These are phyloP conservation scores for Drosophila tsacasi DNA, from an alignment of 1,140 invertebrate genomes.

Conservation along the genomic window DNA sequence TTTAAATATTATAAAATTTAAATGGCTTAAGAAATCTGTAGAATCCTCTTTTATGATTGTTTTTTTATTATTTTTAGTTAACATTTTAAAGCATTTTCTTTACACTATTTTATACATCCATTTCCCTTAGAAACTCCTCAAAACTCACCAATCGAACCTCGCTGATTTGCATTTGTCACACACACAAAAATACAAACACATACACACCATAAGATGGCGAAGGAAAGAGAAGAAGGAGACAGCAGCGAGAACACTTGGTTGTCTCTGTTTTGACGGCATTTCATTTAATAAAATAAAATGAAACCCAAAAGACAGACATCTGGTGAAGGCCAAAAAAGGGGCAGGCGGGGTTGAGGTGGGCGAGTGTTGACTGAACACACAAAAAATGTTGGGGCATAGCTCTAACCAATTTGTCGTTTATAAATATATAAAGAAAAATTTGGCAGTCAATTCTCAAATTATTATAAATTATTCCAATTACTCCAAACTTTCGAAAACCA, in stretches of 20 bases:
- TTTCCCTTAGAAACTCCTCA: neutral
- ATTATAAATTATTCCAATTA: no score
- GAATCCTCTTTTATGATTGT: no score
- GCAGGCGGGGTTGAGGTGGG: neutral
- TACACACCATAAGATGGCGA: conserved; percentile 16
- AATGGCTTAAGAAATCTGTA: no score
- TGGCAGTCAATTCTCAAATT: no score
- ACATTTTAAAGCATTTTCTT: neutral
- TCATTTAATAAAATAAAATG: conserved; percentile 78
- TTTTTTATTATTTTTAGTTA: neutral
- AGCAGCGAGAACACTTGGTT: conserved; percentile 18
- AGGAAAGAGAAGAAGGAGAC: neutral
- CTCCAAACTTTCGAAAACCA: no score
- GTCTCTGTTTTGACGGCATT: conserved; percentile 73
- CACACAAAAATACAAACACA: conserved; percentile 18
- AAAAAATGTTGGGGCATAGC: neutral
- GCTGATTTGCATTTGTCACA: conserved; percentile 51
- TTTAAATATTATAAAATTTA: no score
- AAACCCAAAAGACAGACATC: conserved; percentile 73
- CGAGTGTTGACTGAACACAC: conserved; percentile 6
- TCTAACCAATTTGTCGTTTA: conserved; percentile 4
- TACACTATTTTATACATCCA: neutral
- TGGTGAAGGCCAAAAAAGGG: conserved; percentile 24
- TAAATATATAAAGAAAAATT: conserved; percentile 1
- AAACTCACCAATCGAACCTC: conserved; percentile 35